Base-by-base conservation (phyloP, 2,888 invertebrate genomes). In the Lacanobia oleracea region DNA sequence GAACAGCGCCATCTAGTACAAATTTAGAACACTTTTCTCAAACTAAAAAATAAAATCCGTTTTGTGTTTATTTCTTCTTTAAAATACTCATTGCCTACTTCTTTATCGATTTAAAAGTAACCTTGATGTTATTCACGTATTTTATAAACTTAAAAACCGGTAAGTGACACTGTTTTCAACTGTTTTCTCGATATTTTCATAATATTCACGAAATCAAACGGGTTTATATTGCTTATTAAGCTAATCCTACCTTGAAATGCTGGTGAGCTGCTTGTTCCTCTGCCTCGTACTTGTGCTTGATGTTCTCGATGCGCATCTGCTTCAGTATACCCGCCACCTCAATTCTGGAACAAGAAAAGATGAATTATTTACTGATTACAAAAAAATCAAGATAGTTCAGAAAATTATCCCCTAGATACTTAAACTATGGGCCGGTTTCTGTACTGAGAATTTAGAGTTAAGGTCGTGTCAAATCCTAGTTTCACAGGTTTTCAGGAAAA, bases 261-360 rank as follows among this genome's bases (percentile, higher is more conserved):
- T 99, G 99, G 75, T 97, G 94, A 0, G 99, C 98, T 0, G 99
- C 99, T 88, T 98, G 97, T 88, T 98, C 98, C 93, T 99, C 99
- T 0, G 99, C 98, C 71, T 98, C 97, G 90, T 97, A 98, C 91
- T 98, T 98, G 91, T 98, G 98, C 70, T 97, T 97, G 67, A 99
- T 98, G 91, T 98, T 99, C 79, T 98, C 97, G 62, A 98, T 94
- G 65, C 98, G 96, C 89, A 98, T 97, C 88, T 98, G 97, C 86
- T 97, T 97, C 77, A 99, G 93, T 74, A 99, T 97, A 63, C 98
- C 98, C 0, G 99, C 98, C n/a, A 99, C 99, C 94, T 99, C 98
- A 68, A 98, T 98, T 76, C 96, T 96, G 87, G 5, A 87, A 88
- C 18, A 70, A 79, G 83, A 63, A 68, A 71, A 61, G 7, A 18